Base-by-base conservation (phyloP, 2,113 vertebrate genomes). In the Canis aureus region DNA sequence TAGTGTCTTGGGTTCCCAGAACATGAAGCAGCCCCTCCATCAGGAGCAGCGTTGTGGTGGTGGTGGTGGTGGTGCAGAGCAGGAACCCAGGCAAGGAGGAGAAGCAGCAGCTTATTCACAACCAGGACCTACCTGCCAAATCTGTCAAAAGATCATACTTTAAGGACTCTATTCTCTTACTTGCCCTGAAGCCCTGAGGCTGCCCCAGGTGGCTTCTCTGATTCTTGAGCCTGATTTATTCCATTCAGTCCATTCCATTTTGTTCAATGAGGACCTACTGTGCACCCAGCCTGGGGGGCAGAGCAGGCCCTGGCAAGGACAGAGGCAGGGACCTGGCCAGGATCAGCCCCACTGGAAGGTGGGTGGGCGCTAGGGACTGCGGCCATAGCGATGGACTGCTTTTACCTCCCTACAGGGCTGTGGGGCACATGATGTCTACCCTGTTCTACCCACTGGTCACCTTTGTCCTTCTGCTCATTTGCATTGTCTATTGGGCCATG, bases 361-460 rank as follows among this genome's bases (percentile, higher is more conserved):
- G 32, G 11, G 8, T 29, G 59, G 35, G n/a, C 5, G 0, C n/a
- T 0, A 0, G 11, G 32, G 29, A 19, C 60, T 29, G 3, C 20
- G 80, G 22, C 29, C 15, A 0, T 35, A 35, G 2, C 53, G 29
- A 25, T 6, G 27, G 51, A 57, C n/a, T 2, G 2, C 4, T 69
- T 11, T 84, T 66, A 4, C 94, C 59, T 82, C 73, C 66, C 80
- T 66, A 0, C 99, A 99, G 99, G 98, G 99, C 99, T 0, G 98
- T 99, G 86, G 97, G 99, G 49, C 95, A 99, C 92, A 99, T 99
- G 98, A 99, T 99, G 99, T 99, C 98, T 0, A 94, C 99, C 11
- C 97, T 99, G 90, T 57, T 99, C 32, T 99, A 99, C 95, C 99
- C 99, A 0, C 59, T 99, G 92, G 9, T 99, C 98, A 99, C 99